These are phyloP conservation scores for Leptobrachium ailaonicum DNA, from an alignment of 2,113 vertebrate species.

Conservation along the genomic window DNA sequence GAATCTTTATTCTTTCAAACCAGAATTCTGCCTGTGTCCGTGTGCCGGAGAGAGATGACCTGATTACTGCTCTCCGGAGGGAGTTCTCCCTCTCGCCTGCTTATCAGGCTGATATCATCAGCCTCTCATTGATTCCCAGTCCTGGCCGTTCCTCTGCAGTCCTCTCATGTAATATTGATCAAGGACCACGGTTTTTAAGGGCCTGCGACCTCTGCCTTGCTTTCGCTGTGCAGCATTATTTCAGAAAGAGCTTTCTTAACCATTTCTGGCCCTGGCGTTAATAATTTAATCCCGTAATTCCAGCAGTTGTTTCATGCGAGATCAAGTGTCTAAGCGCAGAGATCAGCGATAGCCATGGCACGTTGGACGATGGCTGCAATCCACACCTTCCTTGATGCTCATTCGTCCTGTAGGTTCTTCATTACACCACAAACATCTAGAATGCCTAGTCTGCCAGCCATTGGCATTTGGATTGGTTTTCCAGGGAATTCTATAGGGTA, in stretches of 20 bases:
- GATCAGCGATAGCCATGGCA: too few relatives aligned
- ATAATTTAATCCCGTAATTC: neutral
- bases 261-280: neutral
- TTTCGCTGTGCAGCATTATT: neutral
- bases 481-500: too few relatives aligned
- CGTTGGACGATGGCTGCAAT: too few relatives aligned
- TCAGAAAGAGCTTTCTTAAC: neutral
- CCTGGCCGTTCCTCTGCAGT: neutral
- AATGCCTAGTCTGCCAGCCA: too few relatives aligned
- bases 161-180: slow-evolving; percentile 22
- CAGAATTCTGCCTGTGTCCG: neutral
- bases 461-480: too few relatives aligned
- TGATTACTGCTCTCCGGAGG: neutral
- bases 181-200: neutral
- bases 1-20: too few relatives aligned
- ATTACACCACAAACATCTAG: too few relatives aligned
- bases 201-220: neutral
- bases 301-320: too few relatives aligned
- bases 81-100: neutral
- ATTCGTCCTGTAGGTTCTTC: too few relatives aligned
- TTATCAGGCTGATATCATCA: slow-evolving; percentile 1
- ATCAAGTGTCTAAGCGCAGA: too few relatives aligned
- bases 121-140: neutral
- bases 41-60: neutral
- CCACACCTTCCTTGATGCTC: too few relatives aligned